A percentile compares a stretch with the other conserved stretches of the same genome.
These are phyloP conservation scores for Gymnocephalus cernua DNA, from an alignment of 2,113 vertebrate species.

Conservation along the genomic window DNA sequence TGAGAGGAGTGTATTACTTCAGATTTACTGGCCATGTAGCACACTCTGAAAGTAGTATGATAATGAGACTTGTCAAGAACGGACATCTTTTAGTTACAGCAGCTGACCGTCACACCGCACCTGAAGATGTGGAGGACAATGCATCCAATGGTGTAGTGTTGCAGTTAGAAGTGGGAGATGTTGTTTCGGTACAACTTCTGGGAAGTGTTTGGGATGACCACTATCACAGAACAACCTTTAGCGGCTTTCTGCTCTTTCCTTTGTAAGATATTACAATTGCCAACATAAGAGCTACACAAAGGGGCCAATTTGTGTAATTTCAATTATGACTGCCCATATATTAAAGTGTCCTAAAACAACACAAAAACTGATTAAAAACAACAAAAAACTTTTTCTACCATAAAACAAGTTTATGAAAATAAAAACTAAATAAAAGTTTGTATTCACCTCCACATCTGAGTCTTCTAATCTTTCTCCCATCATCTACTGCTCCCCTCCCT, in stretches of 20 bases:
- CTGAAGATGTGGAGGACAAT: slow-evolving; percentile 37
- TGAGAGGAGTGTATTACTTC: slow-evolving; percentile 58
- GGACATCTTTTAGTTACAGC: background rate
- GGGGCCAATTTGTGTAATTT: background rate
- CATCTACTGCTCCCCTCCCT: too few species aligned
- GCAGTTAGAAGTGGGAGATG: slow-evolving; percentile 46
- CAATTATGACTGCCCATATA: too few species aligned
- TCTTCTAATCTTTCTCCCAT: background rate
- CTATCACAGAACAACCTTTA: slow-evolving; percentile 55
- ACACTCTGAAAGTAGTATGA: accelerated
- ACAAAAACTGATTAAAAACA: background rate
- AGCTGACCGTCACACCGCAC: background rate
- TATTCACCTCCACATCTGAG: background rate
- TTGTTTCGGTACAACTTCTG: accelerated
- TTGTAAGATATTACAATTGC: background rate
- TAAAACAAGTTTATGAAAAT: background rate
- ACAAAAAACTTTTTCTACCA: too few species aligned
- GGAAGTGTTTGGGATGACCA: slow-evolving; percentile 44
- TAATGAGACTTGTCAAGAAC: slow-evolving; percentile 10
- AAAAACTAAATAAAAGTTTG: background rate
- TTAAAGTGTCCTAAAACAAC: background rate
- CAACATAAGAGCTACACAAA: background rate
- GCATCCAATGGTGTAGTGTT: slow-evolving; percentile 42
- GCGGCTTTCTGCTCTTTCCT: slow-evolving; percentile 60
- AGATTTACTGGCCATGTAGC: slow-evolving; percentile 28